Evolutionary conservation across 2,113 vertebrate genomes (phyloP).

Genomic region (Ceyx margarethae): DNA sequence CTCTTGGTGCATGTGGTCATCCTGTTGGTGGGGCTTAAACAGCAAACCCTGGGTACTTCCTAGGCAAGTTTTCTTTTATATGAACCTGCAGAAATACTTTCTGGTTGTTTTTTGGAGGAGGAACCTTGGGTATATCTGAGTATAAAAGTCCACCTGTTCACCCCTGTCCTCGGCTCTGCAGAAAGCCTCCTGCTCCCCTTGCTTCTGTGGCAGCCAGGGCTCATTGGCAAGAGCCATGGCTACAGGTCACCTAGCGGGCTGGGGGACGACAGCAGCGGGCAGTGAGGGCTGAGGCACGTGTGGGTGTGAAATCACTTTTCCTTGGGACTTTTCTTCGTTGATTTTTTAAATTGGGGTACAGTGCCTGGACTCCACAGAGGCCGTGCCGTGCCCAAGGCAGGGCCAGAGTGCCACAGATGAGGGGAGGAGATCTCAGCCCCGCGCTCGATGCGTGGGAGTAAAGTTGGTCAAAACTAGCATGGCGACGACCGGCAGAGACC

Average conservation of each 20-base stretch:
- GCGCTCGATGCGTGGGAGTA: fast-evolving
- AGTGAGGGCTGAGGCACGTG: fast-evolving
- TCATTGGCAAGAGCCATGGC: too few species aligned
- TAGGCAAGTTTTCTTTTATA: neutral
- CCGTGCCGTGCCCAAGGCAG: neutral
- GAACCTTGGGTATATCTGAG: neutral
- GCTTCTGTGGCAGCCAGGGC: neutral
- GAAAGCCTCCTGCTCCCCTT: neutral
- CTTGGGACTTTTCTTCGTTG: fast-evolving
- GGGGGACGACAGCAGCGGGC: neutral
- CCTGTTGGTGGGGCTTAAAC: fast-evolving
- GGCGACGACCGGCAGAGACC: neutral
- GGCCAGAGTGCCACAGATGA: fast-evolving
- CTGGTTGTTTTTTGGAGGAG: fast-evolving
- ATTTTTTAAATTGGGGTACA: fast-evolving
- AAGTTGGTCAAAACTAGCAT: neutral
- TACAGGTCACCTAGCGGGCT: fast-evolving
- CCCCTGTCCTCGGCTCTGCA: fast-evolving
- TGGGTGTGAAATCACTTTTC: neutral
- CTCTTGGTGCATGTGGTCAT: neutral
- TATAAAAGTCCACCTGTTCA: fast-evolving
- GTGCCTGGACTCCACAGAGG: fast-evolving
- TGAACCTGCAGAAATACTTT: neutral
- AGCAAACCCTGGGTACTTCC: neutral
- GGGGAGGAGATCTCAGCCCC: neutral